Base-by-base conservation (phyloP, 2,888 invertebrate species). In the Chalcis sispes region DNA sequence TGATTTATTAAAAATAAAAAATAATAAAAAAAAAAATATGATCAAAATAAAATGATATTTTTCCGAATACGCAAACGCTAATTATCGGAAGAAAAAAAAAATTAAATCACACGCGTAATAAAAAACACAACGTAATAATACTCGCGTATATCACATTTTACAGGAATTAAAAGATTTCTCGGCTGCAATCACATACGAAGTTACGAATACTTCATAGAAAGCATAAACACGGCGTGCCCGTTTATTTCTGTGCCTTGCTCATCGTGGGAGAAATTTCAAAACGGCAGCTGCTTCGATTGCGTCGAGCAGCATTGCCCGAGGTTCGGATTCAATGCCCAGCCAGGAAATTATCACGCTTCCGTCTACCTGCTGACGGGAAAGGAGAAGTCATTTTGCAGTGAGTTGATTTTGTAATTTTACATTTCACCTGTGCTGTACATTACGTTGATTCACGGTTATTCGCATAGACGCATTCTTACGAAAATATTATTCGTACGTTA, bases 161-260 rank as follows among this genome's bases (percentile, higher is more conserved):
- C 52, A 91, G 93, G 93, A 1, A 89, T 94, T 4, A 91, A 93
- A 72, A 91, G 93, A 80, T 93, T 92, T 83, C 90, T 98, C 20
- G 94, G 95, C 29, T 98, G 98, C 87, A 95, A 96, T 88, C 98
- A 98, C 86, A 92, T 96, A 74, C 90, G 97, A 65, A 95, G 96
- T 78, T 93, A 95, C 85, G 93, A 95, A 82, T 94, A 93, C 85
- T 97, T 95, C 86, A 93, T 92, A 0, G 97, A 97, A 88, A 96
- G 95, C 80, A 93, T 98, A 62, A 93, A 93, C 78, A 91, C 93
- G 0, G 88, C 90, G 15, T 97, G 97, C 82, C 93, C 94, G 0
- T 97, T 95, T 85, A 89, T 93, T 84, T 94, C 93, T 0, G 93
- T 95, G 71, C 93, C 94, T 71, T 98, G 98, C 85, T 90, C 93